These are phyloP conservation scores for Sceloporus undulatus DNA, from an alignment of 2,113 vertebrate genomes.

Conservation along the genomic window DNA sequence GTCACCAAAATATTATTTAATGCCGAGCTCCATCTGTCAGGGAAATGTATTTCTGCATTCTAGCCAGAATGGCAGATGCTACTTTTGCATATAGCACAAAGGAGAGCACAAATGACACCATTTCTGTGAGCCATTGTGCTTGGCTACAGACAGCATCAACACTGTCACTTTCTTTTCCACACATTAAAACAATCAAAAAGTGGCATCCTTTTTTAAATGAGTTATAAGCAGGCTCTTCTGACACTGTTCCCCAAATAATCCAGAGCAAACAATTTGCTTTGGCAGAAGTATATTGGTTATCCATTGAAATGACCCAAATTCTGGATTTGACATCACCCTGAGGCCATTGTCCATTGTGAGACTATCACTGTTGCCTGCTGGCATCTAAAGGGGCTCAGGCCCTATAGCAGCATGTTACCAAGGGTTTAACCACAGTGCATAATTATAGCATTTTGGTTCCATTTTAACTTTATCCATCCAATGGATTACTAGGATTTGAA, in stretches of 20 bases:
- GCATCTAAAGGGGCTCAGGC: neutral
- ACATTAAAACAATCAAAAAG: neutral
- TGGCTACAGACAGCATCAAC: neutral
- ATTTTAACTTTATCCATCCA: no score
- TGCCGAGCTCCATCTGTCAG: neutral
- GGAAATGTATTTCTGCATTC: neutral
- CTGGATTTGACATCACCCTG: neutral
- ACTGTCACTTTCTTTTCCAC: neutral
- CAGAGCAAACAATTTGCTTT: neutral
- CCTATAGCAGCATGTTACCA: no score
- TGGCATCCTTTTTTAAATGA: neutral
- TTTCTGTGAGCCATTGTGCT: neutral
- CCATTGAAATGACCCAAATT: neutral
- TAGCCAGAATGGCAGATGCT: conserved; percentile 14
- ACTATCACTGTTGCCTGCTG: no score
- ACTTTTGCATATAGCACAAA: neutral
- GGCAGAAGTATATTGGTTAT: neutral
- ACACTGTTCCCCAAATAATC: neutral
- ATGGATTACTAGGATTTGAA: no score
- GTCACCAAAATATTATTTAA: neutral
- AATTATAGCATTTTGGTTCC: no score
- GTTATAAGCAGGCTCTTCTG: neutral
- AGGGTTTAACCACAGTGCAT: no score
- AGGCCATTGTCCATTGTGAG: neutral
- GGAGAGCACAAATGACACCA: neutral